Conservation (phyloP, 2,888 invertebrate species). For the Liopterus haemorrhoidalis region DNA sequence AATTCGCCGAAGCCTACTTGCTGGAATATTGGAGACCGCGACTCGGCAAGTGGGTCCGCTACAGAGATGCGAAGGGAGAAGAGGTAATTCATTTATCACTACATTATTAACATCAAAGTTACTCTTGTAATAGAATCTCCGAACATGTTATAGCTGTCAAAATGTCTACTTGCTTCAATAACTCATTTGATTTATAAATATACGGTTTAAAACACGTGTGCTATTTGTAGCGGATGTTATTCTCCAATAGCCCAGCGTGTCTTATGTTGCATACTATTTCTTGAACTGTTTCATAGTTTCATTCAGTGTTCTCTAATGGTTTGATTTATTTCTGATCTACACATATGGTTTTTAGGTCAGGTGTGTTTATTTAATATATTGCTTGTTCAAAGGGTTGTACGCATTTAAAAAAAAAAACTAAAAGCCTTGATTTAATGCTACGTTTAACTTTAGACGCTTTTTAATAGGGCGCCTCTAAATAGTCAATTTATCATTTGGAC, state of each 20-base stretch:
- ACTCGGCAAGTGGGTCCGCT: constrained; percentile 75
- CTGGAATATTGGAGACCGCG: constrained; percentile 80
- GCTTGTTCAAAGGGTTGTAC: no score
- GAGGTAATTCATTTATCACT: constrained; percentile 55
- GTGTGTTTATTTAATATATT: no score
- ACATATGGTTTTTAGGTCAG: no score
- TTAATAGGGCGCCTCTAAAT: no score
- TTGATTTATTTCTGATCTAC: no score
- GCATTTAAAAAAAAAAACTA: no score
- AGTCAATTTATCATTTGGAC: no score
- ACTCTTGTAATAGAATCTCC: constrained; percentile 14
- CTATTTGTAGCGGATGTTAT: constrained; percentile 19
- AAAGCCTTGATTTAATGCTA: no score
- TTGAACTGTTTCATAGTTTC: no score
- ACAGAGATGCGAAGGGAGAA: constrained; percentile 65
- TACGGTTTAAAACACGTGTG: constrained; percentile 12
- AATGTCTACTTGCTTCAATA: constrained; percentile 11
- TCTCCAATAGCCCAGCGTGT: neutral
- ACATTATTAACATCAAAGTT: constrained; percentile 17
- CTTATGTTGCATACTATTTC: neutral
- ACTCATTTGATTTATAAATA: constrained; percentile 19
- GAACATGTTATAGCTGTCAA: constrained; percentile 19
- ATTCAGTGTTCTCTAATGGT: no score
- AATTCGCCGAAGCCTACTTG: constrained; percentile 78
- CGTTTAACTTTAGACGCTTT: no score